Percentiles rank a stretch among this genome's conserved stretches.
phyloP scores from a whole-genome alignment of 2,888 invertebrate species.

The Cephus nigrinus region DNA sequence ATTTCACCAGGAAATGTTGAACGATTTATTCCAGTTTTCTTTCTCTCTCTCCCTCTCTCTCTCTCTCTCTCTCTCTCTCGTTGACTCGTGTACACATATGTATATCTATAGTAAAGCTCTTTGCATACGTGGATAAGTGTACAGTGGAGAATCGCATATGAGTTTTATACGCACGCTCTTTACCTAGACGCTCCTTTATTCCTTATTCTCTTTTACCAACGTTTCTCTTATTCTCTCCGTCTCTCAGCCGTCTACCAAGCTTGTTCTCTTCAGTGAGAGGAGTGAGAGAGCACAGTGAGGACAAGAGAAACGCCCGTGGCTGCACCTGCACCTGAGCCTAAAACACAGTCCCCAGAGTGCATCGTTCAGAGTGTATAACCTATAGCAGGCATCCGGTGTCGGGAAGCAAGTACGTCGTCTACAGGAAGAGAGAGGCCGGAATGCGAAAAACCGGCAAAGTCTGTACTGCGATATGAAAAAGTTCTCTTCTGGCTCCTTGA shows the following conservation, averaged over 20 bases:
- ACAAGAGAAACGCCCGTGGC: conserved; percentile 25
- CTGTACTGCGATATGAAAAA: background rate
- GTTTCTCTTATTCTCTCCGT: conserved; percentile 17
- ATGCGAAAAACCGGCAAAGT: background rate
- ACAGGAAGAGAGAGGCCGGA: background rate
- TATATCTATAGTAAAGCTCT: background rate
- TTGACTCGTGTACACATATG: conserved; percentile 3
- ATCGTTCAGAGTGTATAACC: background rate
- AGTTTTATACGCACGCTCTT: background rate
- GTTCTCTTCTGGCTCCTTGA: background rate
- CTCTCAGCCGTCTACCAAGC: conserved; percentile 29
- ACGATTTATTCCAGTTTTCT: conserved; percentile 5
- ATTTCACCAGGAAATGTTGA: background rate
- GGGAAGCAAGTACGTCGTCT: background rate
- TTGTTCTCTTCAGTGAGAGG: conserved; percentile 31
- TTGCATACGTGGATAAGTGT: background rate
- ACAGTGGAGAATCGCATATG: background rate
- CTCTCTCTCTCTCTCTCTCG: conserved; percentile 20
- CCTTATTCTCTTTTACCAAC: conserved; percentile 16
- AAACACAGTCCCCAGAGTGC: background rate
- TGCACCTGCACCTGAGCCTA: conserved; percentile 34
- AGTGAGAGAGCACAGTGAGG: conserved; percentile 11
- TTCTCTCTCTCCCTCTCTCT: conserved; percentile 19
- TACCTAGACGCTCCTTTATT: conserved; percentile 19
- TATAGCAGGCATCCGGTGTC: background rate